Evolutionary conservation across 2,797 vertebrate species (phyloP).

Genomic region (Spinus olivaceus): DNA sequence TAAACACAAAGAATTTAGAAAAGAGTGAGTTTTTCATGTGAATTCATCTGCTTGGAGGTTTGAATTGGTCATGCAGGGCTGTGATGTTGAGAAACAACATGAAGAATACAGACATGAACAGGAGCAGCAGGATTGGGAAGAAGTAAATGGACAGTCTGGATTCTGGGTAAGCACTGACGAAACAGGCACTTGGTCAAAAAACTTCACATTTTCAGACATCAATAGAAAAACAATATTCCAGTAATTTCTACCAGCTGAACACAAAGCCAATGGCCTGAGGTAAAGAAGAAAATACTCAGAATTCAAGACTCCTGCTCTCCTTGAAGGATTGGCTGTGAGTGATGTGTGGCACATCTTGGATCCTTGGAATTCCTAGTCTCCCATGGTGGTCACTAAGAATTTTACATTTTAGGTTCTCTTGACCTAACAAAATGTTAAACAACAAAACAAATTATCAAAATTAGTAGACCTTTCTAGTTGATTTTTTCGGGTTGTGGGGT

Average conservation of each 20-base stretch:
- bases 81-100: not conserved
- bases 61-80: not conserved
- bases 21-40: not conserved
- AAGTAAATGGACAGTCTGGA: not conserved
- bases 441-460: not conserved
- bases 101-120: not conserved
- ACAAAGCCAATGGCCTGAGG: not conserved
- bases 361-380: not conserved
- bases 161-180: not conserved
- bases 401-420: not conserved
- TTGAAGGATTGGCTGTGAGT: not conserved
- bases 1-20: constrained; percentile 33
- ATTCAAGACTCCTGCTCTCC: not conserved
- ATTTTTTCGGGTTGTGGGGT: rapidly evolving
- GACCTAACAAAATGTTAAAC: not conserved
- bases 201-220: not conserved
- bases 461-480: not conserved
- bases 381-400: not conserved
- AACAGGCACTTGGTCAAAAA: not conserved
- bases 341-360: rapidly evolving
- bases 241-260: not conserved
- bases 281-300: not conserved
- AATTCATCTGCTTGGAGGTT: not conserved
- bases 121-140: not conserved
- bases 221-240: not conserved